Percentiles rank a stretch among this genome's conserved stretches.
phyloP scores from a whole-genome alignment of 2,888 invertebrate genomes.

The Hyposoter dolosus region DNA sequence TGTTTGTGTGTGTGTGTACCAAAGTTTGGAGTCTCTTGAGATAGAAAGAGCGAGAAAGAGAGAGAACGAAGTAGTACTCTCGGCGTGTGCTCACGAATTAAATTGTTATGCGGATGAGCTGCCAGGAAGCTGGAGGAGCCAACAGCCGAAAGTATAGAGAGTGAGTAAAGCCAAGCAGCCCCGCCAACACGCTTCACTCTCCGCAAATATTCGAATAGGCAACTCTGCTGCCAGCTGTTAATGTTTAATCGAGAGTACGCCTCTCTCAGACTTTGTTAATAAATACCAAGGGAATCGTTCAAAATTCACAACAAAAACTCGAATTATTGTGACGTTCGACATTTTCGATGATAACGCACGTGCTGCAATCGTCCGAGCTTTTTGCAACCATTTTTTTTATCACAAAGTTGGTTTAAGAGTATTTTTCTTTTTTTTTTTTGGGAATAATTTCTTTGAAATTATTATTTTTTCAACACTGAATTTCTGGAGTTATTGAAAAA shows the following conservation, averaged over 20 bases:
- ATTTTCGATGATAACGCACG: no score
- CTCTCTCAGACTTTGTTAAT: slow-evolving; percentile 72
- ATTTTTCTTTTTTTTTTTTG: neutral
- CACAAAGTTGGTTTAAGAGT: no score
- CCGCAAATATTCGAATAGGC: slow-evolving; percentile 77
- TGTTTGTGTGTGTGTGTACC: slow-evolving; percentile 81
- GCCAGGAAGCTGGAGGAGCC: slow-evolving; percentile 65
- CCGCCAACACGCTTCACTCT: slow-evolving; percentile 68
- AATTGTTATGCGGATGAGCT: slow-evolving; percentile 83
- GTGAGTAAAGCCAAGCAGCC: slow-evolving; percentile 43
- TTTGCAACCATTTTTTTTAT: neutral
- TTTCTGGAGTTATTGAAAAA: no score
- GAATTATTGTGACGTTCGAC: slow-evolving; percentile 24
- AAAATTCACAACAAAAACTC: slow-evolving; percentile 38
- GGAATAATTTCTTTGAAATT: neutral
- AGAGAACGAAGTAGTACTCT: slow-evolving; percentile 69
- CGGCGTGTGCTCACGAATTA: slow-evolving; percentile 78
- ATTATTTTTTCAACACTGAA: neutral
- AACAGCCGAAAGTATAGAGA: slow-evolving; percentile 42
- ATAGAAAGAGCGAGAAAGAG: slow-evolving; percentile 27
- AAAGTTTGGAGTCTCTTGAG: slow-evolving; percentile 76
- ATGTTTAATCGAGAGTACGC: slow-evolving; percentile 79
- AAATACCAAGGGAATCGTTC: slow-evolving; percentile 70
- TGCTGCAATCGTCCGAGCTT: neutral
- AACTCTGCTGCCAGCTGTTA: slow-evolving; percentile 78